phyloP scores from a whole-genome alignment of 2,797 vertebrate species.

The Epinephelus coioides region DNA sequence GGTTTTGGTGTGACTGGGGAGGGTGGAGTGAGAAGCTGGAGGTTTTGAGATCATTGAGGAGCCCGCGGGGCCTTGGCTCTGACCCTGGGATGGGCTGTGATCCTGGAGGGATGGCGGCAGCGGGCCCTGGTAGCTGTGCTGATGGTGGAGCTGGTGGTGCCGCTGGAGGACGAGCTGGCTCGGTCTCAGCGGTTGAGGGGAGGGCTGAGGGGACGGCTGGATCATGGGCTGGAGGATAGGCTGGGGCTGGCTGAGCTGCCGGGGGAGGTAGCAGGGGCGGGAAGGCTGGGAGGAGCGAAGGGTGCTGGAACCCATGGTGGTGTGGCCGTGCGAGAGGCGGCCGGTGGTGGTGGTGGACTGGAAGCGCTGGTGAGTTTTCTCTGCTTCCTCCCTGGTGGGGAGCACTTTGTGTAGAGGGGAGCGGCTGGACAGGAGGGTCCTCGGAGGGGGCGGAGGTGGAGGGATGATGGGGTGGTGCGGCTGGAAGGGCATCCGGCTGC shows the following conservation, averaged over 20 bases:
- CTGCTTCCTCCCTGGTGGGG: constrained; percentile 61
- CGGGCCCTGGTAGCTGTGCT: constrained; percentile 84
- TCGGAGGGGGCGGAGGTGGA: constrained; percentile 83
- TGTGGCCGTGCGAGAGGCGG: constrained; percentile 64
- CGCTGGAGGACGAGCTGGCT: constrained; percentile 81
- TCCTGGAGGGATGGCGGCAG: constrained; percentile 72
- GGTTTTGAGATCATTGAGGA: constrained; percentile 56
- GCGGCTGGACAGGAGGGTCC: constrained; percentile 83
- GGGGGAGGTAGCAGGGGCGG: constrained; percentile 73
- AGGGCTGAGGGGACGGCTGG: constrained; percentile 77
- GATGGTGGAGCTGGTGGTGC: constrained; percentile 85
- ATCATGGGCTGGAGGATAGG: constrained; percentile 70
- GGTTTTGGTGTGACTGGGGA: constrained; percentile 69
- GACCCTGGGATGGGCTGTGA: constrained; percentile 44
- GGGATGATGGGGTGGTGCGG: constrained; percentile 88
- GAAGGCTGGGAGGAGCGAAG: constrained; percentile 65
- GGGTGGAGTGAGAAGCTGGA: constrained; percentile 66
- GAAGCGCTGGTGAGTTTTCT: constrained; percentile 70
- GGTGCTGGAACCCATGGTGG: constrained; percentile 59
- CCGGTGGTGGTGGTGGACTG: constrained; percentile 59
- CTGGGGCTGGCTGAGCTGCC: constrained; percentile 85
- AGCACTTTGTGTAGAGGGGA: constrained; percentile 79
- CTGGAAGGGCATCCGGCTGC: constrained; percentile 81
- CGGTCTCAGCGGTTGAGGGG: constrained; percentile 74
- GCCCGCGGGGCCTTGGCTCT: constrained; percentile 28